Conservation (phyloP, 2,888 invertebrate species). For the Anthrax anthrax region DNA sequence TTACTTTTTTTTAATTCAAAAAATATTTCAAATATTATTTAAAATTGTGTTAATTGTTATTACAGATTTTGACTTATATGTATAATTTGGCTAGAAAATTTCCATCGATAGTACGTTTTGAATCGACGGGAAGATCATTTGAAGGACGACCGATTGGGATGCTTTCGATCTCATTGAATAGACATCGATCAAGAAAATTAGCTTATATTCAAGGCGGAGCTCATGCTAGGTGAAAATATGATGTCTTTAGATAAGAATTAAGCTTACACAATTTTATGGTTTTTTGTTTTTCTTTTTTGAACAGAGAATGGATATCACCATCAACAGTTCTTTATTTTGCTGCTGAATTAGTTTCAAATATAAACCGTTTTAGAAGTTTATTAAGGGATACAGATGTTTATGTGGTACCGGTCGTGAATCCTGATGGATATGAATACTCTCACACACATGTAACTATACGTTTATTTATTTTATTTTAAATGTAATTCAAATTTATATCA, state of each 20-base stretch:
- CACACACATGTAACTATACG: constrained; percentile 25
- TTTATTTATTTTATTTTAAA: too few species aligned
- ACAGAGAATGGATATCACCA: constrained; percentile 59
- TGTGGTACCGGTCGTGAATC: constrained; percentile 30
- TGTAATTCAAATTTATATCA: too few species aligned
- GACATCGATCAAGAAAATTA: constrained; percentile 18
- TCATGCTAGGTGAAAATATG: constrained; percentile 17
- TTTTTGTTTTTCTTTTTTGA: constrained; percentile 31
- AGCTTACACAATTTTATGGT: neutral
- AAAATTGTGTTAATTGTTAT: too few species aligned
- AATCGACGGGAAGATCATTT: constrained; percentile 25
- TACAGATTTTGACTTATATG: constrained; percentile 27
- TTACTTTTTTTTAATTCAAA: too few species aligned
- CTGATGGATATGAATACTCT: constrained; percentile 33
- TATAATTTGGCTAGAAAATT: constrained; percentile 23
- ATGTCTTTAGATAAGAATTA: neutral
- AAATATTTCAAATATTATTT: too few species aligned
- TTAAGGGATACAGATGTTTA: constrained; percentile 27
- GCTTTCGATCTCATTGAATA: constrained; percentile 25
- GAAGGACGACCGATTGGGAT: constrained; percentile 30
- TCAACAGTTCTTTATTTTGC: constrained; percentile 50
- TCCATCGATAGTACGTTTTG: constrained; percentile 20
- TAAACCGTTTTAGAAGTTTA: constrained; percentile 24
- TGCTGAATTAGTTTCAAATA: constrained; percentile 45
- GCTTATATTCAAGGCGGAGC: constrained; percentile 31